Conservation (phyloP, 2,113 vertebrate species). For the Triplophysa siluroides region DNA sequence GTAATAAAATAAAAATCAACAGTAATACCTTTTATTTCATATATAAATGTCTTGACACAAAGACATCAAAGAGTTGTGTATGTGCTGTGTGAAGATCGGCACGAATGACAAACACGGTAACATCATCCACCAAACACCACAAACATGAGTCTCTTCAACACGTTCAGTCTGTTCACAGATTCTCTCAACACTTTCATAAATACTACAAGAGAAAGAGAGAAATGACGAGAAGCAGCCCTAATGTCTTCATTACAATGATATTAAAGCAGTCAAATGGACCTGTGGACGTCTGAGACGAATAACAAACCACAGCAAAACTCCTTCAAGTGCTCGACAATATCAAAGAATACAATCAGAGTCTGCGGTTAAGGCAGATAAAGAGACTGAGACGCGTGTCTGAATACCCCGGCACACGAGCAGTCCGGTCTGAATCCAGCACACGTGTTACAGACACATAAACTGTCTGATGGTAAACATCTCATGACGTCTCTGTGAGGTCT, state of each 20-base stretch:
- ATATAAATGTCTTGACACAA: background rate
- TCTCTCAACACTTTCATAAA: constrained; percentile 42
- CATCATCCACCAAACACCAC: background rate
- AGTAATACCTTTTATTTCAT: too few relatives aligned
- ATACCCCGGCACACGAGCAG: too few relatives aligned
- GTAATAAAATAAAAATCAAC: background rate
- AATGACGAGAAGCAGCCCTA: constrained; percentile 15
- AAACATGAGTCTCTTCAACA: background rate
- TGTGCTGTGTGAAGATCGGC: background rate
- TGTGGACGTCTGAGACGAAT: constrained; percentile 2
- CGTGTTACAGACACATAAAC: too few relatives aligned
- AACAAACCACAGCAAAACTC: background rate
- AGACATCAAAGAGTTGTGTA: background rate
- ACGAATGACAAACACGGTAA: background rate
- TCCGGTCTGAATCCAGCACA: too few relatives aligned
- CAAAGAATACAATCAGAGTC: constrained; percentile 41
- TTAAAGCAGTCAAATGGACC: background rate
- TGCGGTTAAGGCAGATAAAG: constrained; percentile 19
- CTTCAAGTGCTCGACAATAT: background rate
- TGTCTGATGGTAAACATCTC: too few relatives aligned
- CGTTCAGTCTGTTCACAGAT: constrained; percentile 33
- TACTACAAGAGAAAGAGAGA: constrained; percentile 3
- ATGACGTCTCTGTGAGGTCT: too few relatives aligned
- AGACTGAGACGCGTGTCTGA: background rate
- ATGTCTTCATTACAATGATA: background rate